Evolutionary conservation across 2,888 invertebrate species (phyloP).

Genomic region (Lepeophtheirus nordmannii): DNA sequence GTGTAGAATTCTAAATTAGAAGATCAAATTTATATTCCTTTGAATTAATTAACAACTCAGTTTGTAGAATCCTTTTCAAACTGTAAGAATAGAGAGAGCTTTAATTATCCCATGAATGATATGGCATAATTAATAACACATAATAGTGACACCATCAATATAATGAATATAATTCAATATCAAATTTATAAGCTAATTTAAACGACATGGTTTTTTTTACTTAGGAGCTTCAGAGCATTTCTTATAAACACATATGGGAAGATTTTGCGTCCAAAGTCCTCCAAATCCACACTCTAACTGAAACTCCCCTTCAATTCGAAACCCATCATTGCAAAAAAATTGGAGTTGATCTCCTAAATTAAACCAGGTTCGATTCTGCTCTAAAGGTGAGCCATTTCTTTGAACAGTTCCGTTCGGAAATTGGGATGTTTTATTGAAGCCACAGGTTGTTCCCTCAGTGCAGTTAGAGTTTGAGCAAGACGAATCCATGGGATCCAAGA

Average conservation of each 20-base stretch:
- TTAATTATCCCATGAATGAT: no score
- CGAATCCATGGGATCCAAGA: not conserved
- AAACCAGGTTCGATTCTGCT: not conserved
- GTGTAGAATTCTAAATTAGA: not conserved
- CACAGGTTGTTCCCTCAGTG: not conserved
- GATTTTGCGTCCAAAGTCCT: not conserved
- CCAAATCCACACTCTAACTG: not conserved
- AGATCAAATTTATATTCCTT: not conserved
- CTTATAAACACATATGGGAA: conserved; percentile 1
- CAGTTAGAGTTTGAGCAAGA: not conserved
- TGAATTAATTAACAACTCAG: no score
- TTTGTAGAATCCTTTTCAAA: no score
- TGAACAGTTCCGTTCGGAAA: not conserved
- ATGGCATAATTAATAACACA: no score
- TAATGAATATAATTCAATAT: no score
- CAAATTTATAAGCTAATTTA: no score
- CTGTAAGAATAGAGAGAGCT: no score
- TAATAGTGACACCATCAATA: no score
- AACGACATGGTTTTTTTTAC: not conserved
- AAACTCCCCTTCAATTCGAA: not conserved
- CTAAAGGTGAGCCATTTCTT: not conserved
- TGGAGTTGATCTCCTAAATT: not conserved
- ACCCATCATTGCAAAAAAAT: not conserved
- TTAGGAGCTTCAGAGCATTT: not conserved
- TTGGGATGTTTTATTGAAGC: not conserved